phyloP scores from a whole-genome alignment of 2,797 vertebrate genomes.

The Bovichtus variegatus region DNA sequence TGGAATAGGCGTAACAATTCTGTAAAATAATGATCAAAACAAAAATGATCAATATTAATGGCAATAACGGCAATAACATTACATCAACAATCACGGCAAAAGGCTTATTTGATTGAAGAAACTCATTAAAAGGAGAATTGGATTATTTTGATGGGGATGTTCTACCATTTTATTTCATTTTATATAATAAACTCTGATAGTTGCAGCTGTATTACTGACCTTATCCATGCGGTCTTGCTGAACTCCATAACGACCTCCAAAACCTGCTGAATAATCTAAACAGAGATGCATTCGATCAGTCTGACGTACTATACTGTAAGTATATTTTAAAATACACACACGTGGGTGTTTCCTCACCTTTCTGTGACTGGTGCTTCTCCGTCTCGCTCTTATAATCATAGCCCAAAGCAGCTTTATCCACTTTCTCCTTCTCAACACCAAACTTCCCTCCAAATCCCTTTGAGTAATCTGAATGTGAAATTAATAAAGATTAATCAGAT shows the following conservation, averaged over 20 bases:
- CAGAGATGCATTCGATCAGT: slow-evolving; percentile 20
- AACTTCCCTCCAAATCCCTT: slow-evolving; percentile 93
- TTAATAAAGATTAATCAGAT: background rate
- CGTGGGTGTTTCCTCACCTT: slow-evolving; percentile 70
- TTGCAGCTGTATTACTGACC: slow-evolving; percentile 74
- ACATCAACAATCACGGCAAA: background rate
- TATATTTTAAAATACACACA: background rate
- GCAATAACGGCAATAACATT: background rate
- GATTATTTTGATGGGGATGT: too few species aligned
- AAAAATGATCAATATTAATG: background rate
- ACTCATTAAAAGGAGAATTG: too few species aligned
- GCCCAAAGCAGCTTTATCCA: slow-evolving; percentile 84
- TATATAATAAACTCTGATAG: too few species aligned
- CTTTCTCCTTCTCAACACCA: slow-evolving; percentile 91
- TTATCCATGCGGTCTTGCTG: slow-evolving; percentile 94
- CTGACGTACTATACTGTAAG: too few species aligned
- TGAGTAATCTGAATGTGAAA: slow-evolving; percentile 86
- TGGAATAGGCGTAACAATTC: background rate
- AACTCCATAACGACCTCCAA: slow-evolving; percentile 93
- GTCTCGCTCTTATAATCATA: slow-evolving; percentile 85
- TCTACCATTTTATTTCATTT: too few species aligned
- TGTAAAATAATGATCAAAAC: background rate
- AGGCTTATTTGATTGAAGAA: background rate
- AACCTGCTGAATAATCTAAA: slow-evolving; percentile 94
- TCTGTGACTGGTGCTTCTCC: slow-evolving; percentile 88